phyloP scores from a whole-genome alignment of 1,140 invertebrate genomes.

The Pogonognathellus flavescens region DNA sequence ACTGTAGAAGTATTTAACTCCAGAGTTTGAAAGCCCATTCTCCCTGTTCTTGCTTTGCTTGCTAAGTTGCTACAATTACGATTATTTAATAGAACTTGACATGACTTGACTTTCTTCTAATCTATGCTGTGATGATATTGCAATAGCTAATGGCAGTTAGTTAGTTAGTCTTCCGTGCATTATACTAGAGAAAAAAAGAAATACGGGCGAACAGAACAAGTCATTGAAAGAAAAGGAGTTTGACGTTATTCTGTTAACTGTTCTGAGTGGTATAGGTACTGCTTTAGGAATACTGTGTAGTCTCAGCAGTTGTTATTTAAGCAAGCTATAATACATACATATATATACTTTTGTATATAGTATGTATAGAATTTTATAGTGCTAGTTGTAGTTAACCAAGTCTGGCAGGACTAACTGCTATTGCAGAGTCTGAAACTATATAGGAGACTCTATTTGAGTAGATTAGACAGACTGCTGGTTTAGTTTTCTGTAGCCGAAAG shows the following conservation, averaged over 20 bases:
- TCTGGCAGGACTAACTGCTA: neutral
- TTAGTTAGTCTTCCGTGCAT: constrained; percentile 18
- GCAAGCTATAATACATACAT: neutral
- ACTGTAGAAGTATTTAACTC: constrained; percentile 3
- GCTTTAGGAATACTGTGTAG: neutral
- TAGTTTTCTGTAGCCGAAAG: constrained; percentile 17
- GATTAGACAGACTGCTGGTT: constrained; percentile 24
- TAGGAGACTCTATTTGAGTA: neutral
- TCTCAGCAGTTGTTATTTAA: neutral
- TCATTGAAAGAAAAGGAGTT: constrained; percentile 41
- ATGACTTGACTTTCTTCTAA: constrained; percentile 19
- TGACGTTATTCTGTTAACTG: constrained; percentile 1
- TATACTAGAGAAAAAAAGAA: neutral
- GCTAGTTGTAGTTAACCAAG: neutral
- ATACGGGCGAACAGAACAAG: constrained; percentile 29
- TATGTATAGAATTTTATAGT: neutral
- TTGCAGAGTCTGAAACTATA: neutral
- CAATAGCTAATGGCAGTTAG: neutral
- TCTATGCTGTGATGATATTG: constrained; percentile 5
- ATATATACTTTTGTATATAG: neutral
- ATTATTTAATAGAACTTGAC: constrained; percentile 44
- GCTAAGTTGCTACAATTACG: neutral
- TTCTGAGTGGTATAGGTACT: neutral
- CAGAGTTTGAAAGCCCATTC: neutral
- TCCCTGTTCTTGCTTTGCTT: neutral